phyloP scores from a whole-genome alignment of 2,888 invertebrate species.

The Allophyes oxyacanthae region DNA sequence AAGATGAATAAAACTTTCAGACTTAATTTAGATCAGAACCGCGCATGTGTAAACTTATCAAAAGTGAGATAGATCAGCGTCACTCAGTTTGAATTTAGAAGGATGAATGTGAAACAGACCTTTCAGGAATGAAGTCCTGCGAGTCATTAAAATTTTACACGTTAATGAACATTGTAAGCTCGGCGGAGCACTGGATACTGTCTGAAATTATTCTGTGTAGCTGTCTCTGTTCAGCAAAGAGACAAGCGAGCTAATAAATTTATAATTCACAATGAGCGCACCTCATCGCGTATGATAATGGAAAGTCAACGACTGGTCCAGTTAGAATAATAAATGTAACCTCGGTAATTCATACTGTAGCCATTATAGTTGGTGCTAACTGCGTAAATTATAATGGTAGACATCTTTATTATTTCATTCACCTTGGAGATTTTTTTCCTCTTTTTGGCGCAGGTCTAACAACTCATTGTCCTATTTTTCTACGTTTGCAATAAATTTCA shows the following conservation, averaged over 20 bases:
- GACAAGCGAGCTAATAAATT: conserved; percentile 72
- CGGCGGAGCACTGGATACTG: conserved; percentile 54
- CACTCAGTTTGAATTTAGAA: conserved; percentile 62
- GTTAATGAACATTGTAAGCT: conserved; percentile 69
- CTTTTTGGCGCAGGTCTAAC: conserved; percentile 37
- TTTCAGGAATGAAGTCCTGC: conserved; percentile 58
- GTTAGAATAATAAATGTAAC: conserved; percentile 66
- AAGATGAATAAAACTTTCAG: conserved; percentile 60
- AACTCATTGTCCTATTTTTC: conserved; percentile 64
- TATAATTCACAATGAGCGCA: conserved; percentile 71
- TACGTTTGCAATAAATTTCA: conserved; percentile 72
- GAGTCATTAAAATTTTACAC: conserved; percentile 63
- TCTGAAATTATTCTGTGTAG: conserved; percentile 61
- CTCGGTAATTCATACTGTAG: conserved; percentile 45
- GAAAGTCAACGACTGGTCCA: conserved; percentile 72
- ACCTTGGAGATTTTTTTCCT: conserved; percentile 38
- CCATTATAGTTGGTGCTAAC: conserved; percentile 40
- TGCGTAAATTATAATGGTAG: conserved; percentile 21
- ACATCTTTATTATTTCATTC: conserved; percentile 33
- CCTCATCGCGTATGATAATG: conserved; percentile 82
- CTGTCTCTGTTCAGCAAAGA: conserved; percentile 51
- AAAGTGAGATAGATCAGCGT: conserved; percentile 66
- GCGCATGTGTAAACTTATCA: conserved; percentile 60
- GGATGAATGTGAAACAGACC: conserved; percentile 67
- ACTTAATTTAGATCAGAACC: conserved; percentile 57